A percentile compares a stretch with the other conserved stretches of the same genome.
These are phyloP conservation scores for Lethenteron camtschaticum DNA, from an alignment of 2,113 vertebrate genomes.

Conservation along the genomic window DNA sequence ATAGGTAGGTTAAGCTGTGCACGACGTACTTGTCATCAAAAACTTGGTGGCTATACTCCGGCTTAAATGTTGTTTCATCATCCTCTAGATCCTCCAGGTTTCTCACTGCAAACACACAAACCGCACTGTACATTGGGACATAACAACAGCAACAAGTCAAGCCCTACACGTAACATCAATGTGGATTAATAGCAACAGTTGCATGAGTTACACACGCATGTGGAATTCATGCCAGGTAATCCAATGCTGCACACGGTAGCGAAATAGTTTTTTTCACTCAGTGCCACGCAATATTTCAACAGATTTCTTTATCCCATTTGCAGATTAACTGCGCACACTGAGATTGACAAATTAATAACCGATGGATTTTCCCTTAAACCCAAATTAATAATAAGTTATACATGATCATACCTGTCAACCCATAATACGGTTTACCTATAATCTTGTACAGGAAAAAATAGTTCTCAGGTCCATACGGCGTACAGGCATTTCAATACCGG, in stretches of 20 bases:
- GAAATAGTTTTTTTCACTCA: not conserved
- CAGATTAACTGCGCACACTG: too few species aligned
- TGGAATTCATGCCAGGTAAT: not conserved
- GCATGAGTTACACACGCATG: not conserved
- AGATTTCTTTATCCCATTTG: too few species aligned
- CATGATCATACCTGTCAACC: too few species aligned
- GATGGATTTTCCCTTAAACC: too few species aligned
- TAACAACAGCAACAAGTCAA: conserved; percentile 1
- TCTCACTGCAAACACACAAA: conserved; percentile 34
- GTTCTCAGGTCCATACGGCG: too few species aligned
- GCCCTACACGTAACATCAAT: conserved; percentile 3
- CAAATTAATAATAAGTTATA: too few species aligned
- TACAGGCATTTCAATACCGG: too few species aligned
- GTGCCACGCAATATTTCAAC: not conserved
- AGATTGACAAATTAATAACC: too few species aligned
- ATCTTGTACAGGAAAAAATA: too few species aligned
- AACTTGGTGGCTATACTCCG: conserved; percentile 78
- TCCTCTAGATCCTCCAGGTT: conserved; percentile 86
- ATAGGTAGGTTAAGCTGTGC: too few species aligned
- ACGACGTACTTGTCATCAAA: conserved; percentile 92
- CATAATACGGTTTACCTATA: too few species aligned
- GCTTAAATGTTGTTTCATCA: conserved; percentile 71
- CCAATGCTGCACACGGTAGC: not conserved
- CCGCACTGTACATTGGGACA: not conserved
- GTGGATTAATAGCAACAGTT: not conserved